These are phyloP conservation scores for Adineta ricciae DNA, from an alignment of 2,888 invertebrate genomes.

Conservation along the genomic window DNA sequence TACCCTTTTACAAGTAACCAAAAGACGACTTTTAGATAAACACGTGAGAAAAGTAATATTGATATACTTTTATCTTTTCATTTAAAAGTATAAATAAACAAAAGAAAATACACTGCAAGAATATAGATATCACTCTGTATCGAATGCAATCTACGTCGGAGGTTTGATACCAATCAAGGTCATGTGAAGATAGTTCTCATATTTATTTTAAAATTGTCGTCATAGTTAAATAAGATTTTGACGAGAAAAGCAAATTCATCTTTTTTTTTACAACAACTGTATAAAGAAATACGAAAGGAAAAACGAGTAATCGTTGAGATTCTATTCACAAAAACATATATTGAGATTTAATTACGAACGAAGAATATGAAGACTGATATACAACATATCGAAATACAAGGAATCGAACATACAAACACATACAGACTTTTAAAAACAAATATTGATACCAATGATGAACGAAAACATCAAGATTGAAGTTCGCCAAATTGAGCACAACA, in stretches of 20 bases:
- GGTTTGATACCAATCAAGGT: too few species aligned
- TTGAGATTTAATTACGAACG: background rate
- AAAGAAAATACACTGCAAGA: too few species aligned
- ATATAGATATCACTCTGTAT: too few species aligned
- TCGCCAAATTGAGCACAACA: conserved; percentile 21
- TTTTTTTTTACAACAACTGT: background rate
- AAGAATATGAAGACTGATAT: background rate
- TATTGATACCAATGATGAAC: background rate
- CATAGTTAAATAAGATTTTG: background rate
- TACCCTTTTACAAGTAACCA: background rate
- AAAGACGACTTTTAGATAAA: background rate
- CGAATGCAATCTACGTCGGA: too few species aligned
- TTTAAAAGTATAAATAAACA: too few species aligned
- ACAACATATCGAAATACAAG: background rate
- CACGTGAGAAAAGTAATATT: background rate
- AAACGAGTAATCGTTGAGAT: background rate
- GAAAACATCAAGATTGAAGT: background rate
- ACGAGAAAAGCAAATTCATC: background rate
- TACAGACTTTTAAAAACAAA: background rate
- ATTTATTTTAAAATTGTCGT: background rate
- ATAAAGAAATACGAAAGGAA: background rate
- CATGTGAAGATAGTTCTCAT: too few species aligned
- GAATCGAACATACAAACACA: background rate
- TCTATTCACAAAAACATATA: background rate
- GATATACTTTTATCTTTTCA: too few species aligned